Conservation (phyloP, 2,113 vertebrate genomes). For the Silurus asotus region DNA sequence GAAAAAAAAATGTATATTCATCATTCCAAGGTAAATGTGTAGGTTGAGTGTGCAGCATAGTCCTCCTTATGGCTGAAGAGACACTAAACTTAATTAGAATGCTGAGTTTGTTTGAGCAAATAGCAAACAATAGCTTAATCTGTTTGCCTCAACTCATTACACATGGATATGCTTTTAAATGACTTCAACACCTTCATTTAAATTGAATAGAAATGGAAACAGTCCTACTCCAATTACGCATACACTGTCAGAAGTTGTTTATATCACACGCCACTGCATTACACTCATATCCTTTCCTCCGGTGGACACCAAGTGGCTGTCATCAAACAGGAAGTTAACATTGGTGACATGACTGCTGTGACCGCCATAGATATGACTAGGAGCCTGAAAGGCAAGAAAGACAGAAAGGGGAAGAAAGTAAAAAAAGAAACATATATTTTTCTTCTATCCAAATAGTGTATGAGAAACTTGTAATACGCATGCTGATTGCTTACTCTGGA, state of each 20-base stretch:
- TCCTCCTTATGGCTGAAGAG: background rate
- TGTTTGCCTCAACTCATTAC: constrained; percentile 3
- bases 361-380: constrained; percentile 87
- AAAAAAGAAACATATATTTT: background rate
- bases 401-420: constrained; percentile 29
- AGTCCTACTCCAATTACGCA: background rate
- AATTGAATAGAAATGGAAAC: constrained; percentile 18
- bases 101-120: constrained; percentile 34
- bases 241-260: constrained; percentile 56
- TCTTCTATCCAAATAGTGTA: background rate
- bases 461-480: background rate
- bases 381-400: constrained; percentile 75
- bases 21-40: constrained; percentile 21
- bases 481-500: constrained; percentile 80
- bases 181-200: constrained; percentile 20
- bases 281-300: constrained; percentile 97
- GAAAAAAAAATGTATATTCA: background rate
- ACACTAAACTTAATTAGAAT: constrained; percentile 29
- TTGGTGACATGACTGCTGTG: constrained; percentile 99
- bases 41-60: constrained; percentile 16
- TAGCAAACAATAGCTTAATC: constrained; percentile 34
- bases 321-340: constrained; percentile 88
- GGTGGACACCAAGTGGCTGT: constrained; percentile 93
- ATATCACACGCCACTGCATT: constrained; percentile 97
- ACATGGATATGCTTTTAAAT: constrained; percentile 6